Base-by-base conservation (phyloP, 2,113 vertebrate genomes). In the Myiozetetes cayanensis region DNA sequence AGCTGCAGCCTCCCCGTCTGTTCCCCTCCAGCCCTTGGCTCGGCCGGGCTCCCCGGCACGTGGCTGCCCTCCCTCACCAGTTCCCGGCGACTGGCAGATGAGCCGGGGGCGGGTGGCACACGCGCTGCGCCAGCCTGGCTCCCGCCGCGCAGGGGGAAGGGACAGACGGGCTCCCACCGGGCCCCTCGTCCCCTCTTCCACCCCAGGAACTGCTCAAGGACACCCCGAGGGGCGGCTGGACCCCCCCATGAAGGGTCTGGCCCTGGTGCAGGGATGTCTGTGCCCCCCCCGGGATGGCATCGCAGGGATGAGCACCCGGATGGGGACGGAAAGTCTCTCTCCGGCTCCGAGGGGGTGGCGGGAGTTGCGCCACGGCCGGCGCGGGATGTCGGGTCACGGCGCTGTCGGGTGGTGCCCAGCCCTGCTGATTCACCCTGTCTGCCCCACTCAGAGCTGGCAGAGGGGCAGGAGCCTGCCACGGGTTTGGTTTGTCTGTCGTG, bases 281-380 rank as follows among this genome's bases (percentile, higher is more conserved):
- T 6, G 8, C 22, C 49, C 22, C 27, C 15, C 49, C 5, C 3
- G 6, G 35, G n/a, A 1, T 15, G n/a, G 13, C 61, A 30, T 7
- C 19, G 0, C 27, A 1, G 23, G 3, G 0, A 0, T 3, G 74
- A 70, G 58, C 3, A 0, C 15, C 27, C 7, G 1, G 18, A 6
- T 1, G 23, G 4, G 8, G 61, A 14, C 2, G 13, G 70, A 4
- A 67, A 76, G 10, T 11, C 56, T 52, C 3, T 0, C 4, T 53
- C 15, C 2, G 58, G 49, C 61, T 43, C 28, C 10, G 0, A 3
- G 18, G 13, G 11, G 17, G 25, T 10, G 58, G 20, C 0, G 1
- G 37, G 33, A 44, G 58, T 35, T 41, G 50, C 0, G 1, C 15
- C 59, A 1, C 0, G 43, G 43, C 30, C 4, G 41, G 35, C 6